A percentile compares a stretch with the other conserved stretches of the same genome.
Evolutionary conservation across 2,113 vertebrate genomes (phyloP).

Genomic region (Ivindomyrus marchei): DNA sequence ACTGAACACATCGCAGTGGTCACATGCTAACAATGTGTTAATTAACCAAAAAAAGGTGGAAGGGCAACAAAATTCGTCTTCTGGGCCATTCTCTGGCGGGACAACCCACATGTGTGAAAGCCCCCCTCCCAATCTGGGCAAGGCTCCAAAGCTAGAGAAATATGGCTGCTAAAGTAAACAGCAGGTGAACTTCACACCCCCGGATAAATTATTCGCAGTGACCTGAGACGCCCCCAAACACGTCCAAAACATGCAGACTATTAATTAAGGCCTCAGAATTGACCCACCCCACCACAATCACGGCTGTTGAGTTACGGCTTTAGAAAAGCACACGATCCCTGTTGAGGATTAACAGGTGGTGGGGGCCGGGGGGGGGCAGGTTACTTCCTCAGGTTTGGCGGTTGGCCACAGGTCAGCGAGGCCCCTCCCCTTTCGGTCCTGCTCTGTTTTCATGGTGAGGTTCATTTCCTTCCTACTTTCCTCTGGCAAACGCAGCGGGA

Average conservation of each 20-base stretch:
- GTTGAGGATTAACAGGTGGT: conserved; percentile 8
- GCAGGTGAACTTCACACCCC: conserved; percentile 18
- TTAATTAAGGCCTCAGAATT: conserved; percentile 28
- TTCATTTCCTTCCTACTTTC: conserved; percentile 22
- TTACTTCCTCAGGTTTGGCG: conserved; percentile 16
- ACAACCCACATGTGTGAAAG: neutral
- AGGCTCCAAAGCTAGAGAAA: neutral
- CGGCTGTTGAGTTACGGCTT: conserved; percentile 3
- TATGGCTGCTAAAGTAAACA: conserved; percentile 20
- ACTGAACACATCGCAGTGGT: conserved; percentile 21
- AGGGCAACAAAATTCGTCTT: conserved; percentile 26
- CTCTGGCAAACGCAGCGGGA: conserved; percentile 26
- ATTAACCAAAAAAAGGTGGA: conserved; percentile 26
- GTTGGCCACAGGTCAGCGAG: conserved; percentile 24
- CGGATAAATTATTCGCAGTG: conserved; percentile 24
- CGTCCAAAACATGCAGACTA: conserved; percentile 32
- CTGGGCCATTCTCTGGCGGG: neutral
- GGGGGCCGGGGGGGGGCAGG: neutral
- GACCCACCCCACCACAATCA: neutral
- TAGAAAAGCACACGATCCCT: neutral
- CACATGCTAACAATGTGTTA: conserved; percentile 25
- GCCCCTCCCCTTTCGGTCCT: conserved; percentile 14
- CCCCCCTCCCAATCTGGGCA: conserved; percentile 5
- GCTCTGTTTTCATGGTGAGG: conserved; percentile 33
- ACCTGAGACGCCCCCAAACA: conserved; percentile 7